Evolutionary conservation across 92 coral and sea anemone species (phyloP).

Genomic region (Epizoanthus scotinus): DNA sequence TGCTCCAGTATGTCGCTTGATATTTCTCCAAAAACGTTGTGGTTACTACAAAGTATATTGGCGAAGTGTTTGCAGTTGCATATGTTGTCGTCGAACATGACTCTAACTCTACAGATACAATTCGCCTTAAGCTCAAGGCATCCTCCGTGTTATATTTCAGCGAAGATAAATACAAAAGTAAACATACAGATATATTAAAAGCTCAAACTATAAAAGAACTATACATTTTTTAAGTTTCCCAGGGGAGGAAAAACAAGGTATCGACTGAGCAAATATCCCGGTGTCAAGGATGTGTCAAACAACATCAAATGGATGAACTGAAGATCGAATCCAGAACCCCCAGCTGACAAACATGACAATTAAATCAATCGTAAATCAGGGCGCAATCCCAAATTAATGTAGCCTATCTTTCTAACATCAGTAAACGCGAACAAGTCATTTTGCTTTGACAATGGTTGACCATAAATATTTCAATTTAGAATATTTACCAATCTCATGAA

Average conservation of each 20-base stretch:
- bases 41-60: conserved; percentile 22
- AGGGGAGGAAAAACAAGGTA: neutral
- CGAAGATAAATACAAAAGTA: neutral
- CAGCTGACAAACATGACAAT: neutral
- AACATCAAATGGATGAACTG: neutral
- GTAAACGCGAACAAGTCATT: neutral
- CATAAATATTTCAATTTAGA: no score
- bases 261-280: neutral
- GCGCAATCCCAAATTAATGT: neutral
- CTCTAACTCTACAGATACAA: neutral
- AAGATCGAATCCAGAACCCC: conserved; percentile 10
- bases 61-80: neutral
- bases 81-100: neutral
- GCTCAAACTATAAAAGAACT: neutral
- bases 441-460: no score
- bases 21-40: neutral
- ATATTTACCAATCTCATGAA: no score
- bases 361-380: neutral
- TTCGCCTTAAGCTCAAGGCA: neutral
- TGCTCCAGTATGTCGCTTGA: neutral
- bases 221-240: neutral
- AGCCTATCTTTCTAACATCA: neutral
- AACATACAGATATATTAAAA: neutral
- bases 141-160: neutral
- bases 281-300: conserved; percentile 7